phyloP scores from a whole-genome alignment of 2,797 vertebrate species.

The Typhlichthys eigenmanni region DNA sequence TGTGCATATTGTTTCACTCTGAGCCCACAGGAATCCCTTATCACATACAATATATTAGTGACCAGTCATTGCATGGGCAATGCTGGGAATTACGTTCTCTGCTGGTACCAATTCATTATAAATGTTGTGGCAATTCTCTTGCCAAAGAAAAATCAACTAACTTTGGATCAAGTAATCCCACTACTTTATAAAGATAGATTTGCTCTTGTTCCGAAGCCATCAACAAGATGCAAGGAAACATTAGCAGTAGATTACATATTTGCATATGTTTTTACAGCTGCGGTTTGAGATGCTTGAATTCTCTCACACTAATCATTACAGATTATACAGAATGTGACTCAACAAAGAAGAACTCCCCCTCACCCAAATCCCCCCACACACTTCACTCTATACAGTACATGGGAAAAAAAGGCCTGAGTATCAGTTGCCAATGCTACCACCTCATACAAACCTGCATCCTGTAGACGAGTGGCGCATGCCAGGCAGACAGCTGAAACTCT shows the following conservation, averaged over 20 bases:
- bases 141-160: not conserved
- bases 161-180: too few relatives aligned
- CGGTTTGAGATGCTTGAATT: not conserved
- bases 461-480: too few relatives aligned
- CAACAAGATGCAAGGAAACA: not conserved
- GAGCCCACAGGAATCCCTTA: conserved; percentile 28
- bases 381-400: too few relatives aligned
- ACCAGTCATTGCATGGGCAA: conserved; percentile 1
- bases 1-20: not conserved
- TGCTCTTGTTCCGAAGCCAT: conserved; percentile 4
- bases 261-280: conserved; percentile 10
- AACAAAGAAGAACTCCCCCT: not conserved
- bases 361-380: too few relatives aligned
- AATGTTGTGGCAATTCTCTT: not conserved
- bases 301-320: conserved; percentile 14
- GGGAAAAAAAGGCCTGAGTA: too few relatives aligned
- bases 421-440: too few relatives aligned
- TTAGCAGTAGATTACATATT: not conserved
- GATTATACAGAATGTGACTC: not conserved
- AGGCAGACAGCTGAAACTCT: too few relatives aligned
- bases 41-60: not conserved
- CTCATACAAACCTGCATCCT: too few relatives aligned
- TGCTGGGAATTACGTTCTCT: too few relatives aligned
- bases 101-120: not conserved
- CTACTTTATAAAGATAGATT: not conserved